Evolutionary conservation across 2,113 vertebrate species (phyloP).

Genomic region (Perognathus longimembris): DNA sequence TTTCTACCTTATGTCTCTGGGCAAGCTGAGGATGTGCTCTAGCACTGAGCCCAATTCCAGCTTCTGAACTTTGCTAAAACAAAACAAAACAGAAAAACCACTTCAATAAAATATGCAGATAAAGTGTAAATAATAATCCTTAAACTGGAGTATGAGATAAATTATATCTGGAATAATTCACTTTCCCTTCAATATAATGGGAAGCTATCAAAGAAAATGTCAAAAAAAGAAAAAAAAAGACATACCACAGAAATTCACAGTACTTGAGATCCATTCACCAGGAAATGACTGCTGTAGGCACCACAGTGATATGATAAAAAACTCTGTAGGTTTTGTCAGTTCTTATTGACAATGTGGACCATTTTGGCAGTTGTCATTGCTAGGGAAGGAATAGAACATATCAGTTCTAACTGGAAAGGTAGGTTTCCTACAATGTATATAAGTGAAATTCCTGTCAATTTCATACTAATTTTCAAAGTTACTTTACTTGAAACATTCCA

Average conservation of each 20-base stretch:
- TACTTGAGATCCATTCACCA: background rate
- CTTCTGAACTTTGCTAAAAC: background rate
- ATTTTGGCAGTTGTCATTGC: background rate
- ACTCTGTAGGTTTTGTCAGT: background rate
- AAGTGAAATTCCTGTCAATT: background rate
- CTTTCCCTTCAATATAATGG: background rate
- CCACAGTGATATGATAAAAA: background rate
- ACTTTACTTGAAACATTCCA: background rate
- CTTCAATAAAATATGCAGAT: conserved; percentile 13
- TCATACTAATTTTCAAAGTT: background rate
- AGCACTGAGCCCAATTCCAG: background rate
- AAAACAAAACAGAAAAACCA: background rate
- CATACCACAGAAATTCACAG: background rate
- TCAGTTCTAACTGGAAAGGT: background rate
- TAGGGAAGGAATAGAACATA: background rate
- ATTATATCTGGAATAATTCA: conserved; percentile 27
- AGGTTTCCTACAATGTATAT: background rate
- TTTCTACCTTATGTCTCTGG: background rate
- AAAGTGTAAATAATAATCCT: conserved; percentile 15
- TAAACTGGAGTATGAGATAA: conserved; percentile 17
- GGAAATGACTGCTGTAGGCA: background rate
- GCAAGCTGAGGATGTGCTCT: background rate
- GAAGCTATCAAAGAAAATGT: conserved; percentile 10
- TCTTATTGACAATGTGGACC: background rate
- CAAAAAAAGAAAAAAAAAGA: conserved; percentile 16